Evolutionary conservation across 2,113 vertebrate genomes (phyloP).

Genomic region (Lamprotornis superbus): DNA sequence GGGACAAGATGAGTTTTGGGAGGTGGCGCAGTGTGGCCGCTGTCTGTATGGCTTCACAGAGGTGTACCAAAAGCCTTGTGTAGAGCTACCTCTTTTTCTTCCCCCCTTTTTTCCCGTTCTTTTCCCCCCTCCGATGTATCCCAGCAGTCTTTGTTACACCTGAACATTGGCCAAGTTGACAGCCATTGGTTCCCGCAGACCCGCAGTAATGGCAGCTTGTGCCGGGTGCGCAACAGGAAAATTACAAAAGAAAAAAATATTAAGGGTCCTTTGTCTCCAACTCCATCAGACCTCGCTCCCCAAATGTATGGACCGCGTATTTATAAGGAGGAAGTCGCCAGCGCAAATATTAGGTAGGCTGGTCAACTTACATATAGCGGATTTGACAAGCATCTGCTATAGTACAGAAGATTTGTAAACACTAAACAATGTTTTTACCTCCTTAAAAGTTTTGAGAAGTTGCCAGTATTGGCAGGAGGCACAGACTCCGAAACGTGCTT

Average conservation of each 20-base stretch:
- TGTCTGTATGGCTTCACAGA: background rate
- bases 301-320: constrained; percentile 37
- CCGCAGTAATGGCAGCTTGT: constrained; percentile 67
- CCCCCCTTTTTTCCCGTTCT: background rate
- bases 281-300: constrained; percentile 29
- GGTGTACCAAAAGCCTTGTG: background rate
- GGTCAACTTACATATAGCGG: constrained; percentile 67
- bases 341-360: constrained; percentile 66
- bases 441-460: constrained; percentile 83
- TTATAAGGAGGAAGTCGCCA: constrained; percentile 50
- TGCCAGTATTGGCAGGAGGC: constrained; percentile 81
- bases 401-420: constrained; percentile 78
- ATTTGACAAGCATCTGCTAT: constrained; percentile 76
- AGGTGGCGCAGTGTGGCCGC: background rate
- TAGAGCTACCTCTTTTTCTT: constrained; percentile 35
- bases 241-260: constrained; percentile 53
- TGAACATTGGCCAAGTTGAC: constrained; percentile 69
- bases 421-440: constrained; percentile 81
- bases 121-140: constrained; percentile 50
- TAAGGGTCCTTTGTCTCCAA: constrained; percentile 68
- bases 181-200: constrained; percentile 66
- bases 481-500: constrained; percentile 74
- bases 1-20: background rate
- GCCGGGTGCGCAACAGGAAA: constrained; percentile 55
- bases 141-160: constrained; percentile 71